Conservation (phyloP, 2,888 invertebrate genomes). For the Slavum lentiscoides region DNA sequence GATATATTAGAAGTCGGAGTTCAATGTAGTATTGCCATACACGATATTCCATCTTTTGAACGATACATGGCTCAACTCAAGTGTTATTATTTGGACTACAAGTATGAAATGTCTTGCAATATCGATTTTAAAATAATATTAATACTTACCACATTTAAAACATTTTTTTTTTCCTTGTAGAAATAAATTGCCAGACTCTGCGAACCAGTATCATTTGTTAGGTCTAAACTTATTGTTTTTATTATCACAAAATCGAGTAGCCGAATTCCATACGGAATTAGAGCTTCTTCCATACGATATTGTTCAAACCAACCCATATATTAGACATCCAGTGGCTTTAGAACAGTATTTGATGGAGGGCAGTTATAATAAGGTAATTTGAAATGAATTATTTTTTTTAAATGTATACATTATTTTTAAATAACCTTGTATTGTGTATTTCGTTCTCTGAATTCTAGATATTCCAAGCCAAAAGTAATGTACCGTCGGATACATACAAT, state of each 20-base stretch:
- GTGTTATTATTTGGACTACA: conserved; percentile 94
- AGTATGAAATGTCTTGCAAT: conserved; percentile 61
- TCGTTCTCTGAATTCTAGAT: conserved; percentile 59
- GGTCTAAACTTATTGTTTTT: conserved; percentile 93
- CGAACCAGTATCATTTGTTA: conserved; percentile 90
- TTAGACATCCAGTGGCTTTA: conserved; percentile 89
- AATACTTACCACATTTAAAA: background rate
- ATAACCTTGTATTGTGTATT: background rate
- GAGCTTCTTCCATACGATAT: conserved; percentile 90
- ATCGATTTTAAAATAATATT: conserved; percentile 34
- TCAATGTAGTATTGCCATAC: conserved; percentile 89
- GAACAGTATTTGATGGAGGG: conserved; percentile 99
- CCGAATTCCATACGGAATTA: conserved; percentile 97
- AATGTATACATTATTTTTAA: background rate
- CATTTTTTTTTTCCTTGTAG: conserved; percentile 60
- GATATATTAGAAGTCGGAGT: conserved; percentile 95
- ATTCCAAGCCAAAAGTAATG: conserved; percentile 79
- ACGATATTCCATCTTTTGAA: conserved; percentile 94
- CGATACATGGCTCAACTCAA: conserved; percentile 96
- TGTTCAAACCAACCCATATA: conserved; percentile 90
- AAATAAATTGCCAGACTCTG: conserved; percentile 82
- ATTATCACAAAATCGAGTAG: conserved; percentile 92
- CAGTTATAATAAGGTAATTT: conserved; percentile 87
- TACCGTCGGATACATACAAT: conserved; percentile 93
- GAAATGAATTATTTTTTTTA: background rate